Conservation (phyloP, 2,113 vertebrate genomes). For the Chlorocebus sabaeus region DNA sequence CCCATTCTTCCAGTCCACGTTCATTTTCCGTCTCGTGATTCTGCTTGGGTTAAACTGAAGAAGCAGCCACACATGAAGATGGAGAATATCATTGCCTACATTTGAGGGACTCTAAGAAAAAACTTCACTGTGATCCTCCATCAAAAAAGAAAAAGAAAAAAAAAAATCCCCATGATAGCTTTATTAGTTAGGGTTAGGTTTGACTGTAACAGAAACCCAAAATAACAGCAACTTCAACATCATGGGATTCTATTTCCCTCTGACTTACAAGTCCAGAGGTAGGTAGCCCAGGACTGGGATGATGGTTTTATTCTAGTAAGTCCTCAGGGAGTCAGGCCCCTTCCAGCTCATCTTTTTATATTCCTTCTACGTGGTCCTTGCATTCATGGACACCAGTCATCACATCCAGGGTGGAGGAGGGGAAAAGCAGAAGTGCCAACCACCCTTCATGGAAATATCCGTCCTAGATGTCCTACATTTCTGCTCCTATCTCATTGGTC, state of each 20-base stretch:
- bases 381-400: background rate
- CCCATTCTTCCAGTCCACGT: accelerated
- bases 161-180: background rate
- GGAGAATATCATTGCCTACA: background rate
- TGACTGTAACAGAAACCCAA: background rate
- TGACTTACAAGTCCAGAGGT: background rate
- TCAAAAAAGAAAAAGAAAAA: background rate
- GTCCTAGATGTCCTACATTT: background rate
- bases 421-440: background rate
- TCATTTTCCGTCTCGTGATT: background rate
- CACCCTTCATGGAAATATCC: background rate
- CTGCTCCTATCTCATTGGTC: background rate
- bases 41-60: background rate
- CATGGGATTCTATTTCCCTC: background rate
- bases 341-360: background rate
- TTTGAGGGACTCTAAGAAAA: background rate
- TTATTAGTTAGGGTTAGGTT: background rate
- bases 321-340: background rate
- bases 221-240: background rate
- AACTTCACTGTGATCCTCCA: background rate
- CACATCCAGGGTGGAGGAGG: background rate
- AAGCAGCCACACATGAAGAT: background rate
- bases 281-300: background rate
- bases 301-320: background rate
- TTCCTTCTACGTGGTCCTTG: background rate